Evolutionary conservation across 1,140 invertebrate genomes (phyloP).

Genomic region (Uloborus diversus): DNA sequence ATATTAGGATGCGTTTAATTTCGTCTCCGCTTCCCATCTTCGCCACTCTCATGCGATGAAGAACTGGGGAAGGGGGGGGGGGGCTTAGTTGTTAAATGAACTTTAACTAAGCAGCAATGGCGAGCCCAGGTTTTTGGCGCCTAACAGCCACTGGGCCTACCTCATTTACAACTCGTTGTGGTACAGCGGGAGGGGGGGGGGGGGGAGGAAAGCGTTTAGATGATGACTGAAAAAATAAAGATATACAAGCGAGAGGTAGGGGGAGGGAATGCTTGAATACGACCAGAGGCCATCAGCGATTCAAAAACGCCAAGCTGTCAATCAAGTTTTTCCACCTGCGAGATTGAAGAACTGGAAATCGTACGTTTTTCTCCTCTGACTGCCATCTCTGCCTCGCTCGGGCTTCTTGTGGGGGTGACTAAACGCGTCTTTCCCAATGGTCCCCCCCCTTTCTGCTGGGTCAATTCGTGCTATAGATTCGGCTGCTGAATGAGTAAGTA

Average conservation of each 20-base stretch:
- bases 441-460: neutral
- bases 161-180: constrained; percentile 22
- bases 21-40: neutral
- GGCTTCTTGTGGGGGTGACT: neutral
- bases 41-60: neutral
- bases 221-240: too few relatives aligned
- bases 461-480: constrained; percentile 29
- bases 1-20: constrained; percentile 18
- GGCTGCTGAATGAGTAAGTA: constrained; percentile 18
- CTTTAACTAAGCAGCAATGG: constrained; percentile 36
- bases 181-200: neutral
- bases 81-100: constrained; percentile 15
- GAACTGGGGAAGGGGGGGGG: too few relatives aligned
- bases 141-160: constrained; percentile 27
- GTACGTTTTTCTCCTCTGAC: neutral
- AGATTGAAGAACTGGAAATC: constrained; percentile 7
- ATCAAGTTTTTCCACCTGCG: constrained; percentile 56
- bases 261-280: too few relatives aligned
- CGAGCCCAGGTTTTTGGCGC: constrained; percentile 47
- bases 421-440: neutral
- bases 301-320: constrained; percentile 35
- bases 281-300: neutral
- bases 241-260: too few relatives aligned
- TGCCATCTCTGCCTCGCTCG: neutral
- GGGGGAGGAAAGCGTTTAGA: neutral